These are phyloP conservation scores for Geotrypetes seraphini DNA, from an alignment of 2,797 vertebrate species.

Conservation along the genomic window DNA sequence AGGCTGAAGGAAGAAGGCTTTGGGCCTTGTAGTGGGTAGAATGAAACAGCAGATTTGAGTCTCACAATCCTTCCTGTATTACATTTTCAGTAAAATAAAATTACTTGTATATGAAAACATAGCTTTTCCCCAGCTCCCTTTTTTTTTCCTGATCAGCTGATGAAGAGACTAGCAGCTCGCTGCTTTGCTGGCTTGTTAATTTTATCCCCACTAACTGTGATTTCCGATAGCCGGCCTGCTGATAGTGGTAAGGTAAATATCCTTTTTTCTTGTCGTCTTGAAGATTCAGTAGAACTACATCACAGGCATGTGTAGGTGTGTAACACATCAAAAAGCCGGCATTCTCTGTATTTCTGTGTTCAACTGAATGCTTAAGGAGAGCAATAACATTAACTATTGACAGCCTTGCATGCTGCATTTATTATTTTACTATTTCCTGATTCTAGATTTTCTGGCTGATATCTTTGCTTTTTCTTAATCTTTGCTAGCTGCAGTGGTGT, in stretches of 20 bases:
- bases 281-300: slow-evolving; percentile 81
- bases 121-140: slow-evolving; percentile 90
- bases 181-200: slow-evolving; percentile 99
- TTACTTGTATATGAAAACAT: slow-evolving; percentile 98
- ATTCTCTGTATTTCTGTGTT: slow-evolving; percentile 51
- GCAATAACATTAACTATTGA: slow-evolving; percentile 67
- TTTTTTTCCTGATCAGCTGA: slow-evolving; percentile 98
- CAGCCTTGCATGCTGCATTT: slow-evolving; percentile 71
- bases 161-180: slow-evolving; percentile 99
- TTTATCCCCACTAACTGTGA: slow-evolving; percentile 98
- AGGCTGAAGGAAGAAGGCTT: slow-evolving; percentile 76
- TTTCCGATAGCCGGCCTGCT: slow-evolving; percentile 88
- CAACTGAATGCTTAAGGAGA: slow-evolving; percentile 58
- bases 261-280: slow-evolving; percentile 71
- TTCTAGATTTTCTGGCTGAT: slow-evolving; percentile 54
- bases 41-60: slow-evolving; percentile 85
- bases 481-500: slow-evolving; percentile 55
- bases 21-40: slow-evolving; percentile 81
- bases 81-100: slow-evolving; percentile 79
- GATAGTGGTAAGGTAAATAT: slow-evolving; percentile 97
- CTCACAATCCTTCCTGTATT: slow-evolving; percentile 76
- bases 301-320: slow-evolving; percentile 78
- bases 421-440: slow-evolving; percentile 63
- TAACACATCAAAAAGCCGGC: slow-evolving; percentile 59
- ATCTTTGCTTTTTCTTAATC: slow-evolving; percentile 50